Evolutionary conservation across 2,888 invertebrate species (phyloP), one percentile per base, ranked within the genome.

Genomic region (Eupithecia dodoneata): DNA sequence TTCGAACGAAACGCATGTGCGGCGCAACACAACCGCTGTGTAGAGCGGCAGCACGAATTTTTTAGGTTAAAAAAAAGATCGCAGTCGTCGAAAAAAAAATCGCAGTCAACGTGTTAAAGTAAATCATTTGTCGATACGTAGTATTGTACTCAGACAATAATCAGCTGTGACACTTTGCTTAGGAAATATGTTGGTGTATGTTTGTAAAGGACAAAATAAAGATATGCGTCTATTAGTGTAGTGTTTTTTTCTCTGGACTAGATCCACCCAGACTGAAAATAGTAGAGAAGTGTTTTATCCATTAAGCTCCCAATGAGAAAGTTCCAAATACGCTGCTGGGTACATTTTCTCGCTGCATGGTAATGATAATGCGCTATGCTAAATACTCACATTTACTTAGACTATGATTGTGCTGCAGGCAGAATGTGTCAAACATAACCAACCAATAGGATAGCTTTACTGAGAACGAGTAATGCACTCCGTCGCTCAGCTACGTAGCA

Each of bases 121-220:
- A 55, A 18, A 59, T 59, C 18, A 18, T 9, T 63, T 63, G 63
- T 63, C 30, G 63, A 63, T 63, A 63, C 30, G 30, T 63, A 30
- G 10, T 63, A 59, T 18, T 65, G 63, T 69, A 70, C 70, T 69
- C 71, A 15, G 78, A 78, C 78, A 78, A 78, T 78, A 78, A 78
- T 41, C 73, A 73, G 45, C n/a, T 65, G 71, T 71, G 75, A 67
- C 49, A 66, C 13, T 30, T 73, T 42, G 75, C 72, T 72, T 73
- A 69, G 69, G 30, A 52, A 67, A 65, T 10, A 30, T 75, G 63
- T 73, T 66, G 70, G 69, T 47, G 77, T 71, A 73, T 65, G 49
- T 73, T 70, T 0, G 41, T 71, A 65, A 70, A 41, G 49, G 63
- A 70, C 15, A 30, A 42, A 75, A 75, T 73, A 75, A 75, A 75